Evolutionary conservation across 2,113 vertebrate species (phyloP), one percentile per base, ranked within the genome.

Genomic region (Hippocampus mohnikei): DNA sequence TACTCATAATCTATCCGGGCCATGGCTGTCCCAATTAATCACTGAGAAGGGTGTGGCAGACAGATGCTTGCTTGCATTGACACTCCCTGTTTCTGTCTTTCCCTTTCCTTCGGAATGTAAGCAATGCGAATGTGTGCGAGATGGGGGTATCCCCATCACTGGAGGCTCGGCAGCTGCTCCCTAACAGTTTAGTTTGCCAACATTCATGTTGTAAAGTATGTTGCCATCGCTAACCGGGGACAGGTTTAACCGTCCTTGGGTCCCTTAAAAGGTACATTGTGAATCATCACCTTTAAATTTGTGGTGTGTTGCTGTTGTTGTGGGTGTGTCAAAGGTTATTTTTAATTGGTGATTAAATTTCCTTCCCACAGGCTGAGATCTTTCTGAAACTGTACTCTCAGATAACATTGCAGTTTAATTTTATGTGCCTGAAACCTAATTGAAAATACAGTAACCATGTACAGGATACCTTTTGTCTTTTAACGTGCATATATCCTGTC

Each of bases 91-190:
- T 27, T 69, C 59, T 58, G 23, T 21, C 41, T 74, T 29, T 67
- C 72, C 62, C 67, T 73, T 68, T 69, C 72, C 59, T 56, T 56
- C 69, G 74, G 87, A 87, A 89, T 87, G 79, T 75, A 23, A 81
- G 78, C 85, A 89, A 90, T 88, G 67, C 84, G 55, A 76, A 75
- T 74, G 78, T 63, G 48, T 76, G 40, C 71, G 72, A 75, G 12
- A 59, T 73, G 75, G 78, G 76, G 86, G 73, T 74, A 71, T 84
- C 74, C 72, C 70, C 55, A 63, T 77, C 73, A 81, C 75, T 74
- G 73, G 75, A 85, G 69, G 70, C 52, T 66, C 42, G 40, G 66
- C 80, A 82, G 79, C 78, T 82, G 72, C 72, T 78, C 59, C 4
- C 37, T 44, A n/a, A 40, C 20, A 25, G 62, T 64, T 37, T 64